These are phyloP conservation scores for Liodrosophila aerea DNA, from an alignment of 2,888 invertebrate genomes.

Conservation along the genomic window DNA sequence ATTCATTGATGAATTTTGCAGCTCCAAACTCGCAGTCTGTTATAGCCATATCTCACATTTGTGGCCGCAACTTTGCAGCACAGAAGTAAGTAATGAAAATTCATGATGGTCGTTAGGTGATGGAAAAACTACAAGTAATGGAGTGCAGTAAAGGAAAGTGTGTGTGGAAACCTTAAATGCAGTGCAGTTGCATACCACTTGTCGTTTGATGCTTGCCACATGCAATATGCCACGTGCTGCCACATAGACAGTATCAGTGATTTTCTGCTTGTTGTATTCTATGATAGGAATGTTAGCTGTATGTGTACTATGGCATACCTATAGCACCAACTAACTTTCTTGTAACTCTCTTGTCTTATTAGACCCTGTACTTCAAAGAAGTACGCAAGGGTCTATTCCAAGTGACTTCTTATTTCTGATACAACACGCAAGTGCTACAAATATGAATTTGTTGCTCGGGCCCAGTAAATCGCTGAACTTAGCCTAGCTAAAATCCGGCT, in stretches of 20 bases:
- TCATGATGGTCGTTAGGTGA: constrained; percentile 46
- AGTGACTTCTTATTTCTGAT: too few relatives aligned
- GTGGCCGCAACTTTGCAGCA: constrained; percentile 11
- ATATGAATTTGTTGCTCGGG: too few relatives aligned
- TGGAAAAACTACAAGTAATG: too few relatives aligned
- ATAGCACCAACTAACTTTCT: too few relatives aligned
- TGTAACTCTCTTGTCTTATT: too few relatives aligned
- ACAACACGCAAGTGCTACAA: too few relatives aligned
- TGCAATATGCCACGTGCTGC: constrained; percentile 11
- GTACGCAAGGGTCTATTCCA: too few relatives aligned
- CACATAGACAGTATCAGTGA: constrained; percentile 44
- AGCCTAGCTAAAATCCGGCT: too few relatives aligned
- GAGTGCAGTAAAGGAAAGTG: too few relatives aligned
- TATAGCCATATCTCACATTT: constrained; percentile 41
- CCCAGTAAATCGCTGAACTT: too few relatives aligned
- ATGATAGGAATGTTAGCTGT: constrained; percentile 17
- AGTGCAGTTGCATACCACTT: constrained; percentile 38
- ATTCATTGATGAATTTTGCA: constrained; percentile 69
- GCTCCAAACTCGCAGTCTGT: constrained; percentile 10
- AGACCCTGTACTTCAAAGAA: too few relatives aligned
- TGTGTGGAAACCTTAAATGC: constrained; percentile 34
- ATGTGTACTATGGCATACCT: constrained; percentile 4
- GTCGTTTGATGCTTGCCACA: constrained; percentile 19
- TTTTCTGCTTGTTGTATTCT: constrained; percentile 45
- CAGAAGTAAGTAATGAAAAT: constrained; percentile 66